Conservation (phyloP, 2,113 vertebrate species). For the Vireo altiloquus region DNA sequence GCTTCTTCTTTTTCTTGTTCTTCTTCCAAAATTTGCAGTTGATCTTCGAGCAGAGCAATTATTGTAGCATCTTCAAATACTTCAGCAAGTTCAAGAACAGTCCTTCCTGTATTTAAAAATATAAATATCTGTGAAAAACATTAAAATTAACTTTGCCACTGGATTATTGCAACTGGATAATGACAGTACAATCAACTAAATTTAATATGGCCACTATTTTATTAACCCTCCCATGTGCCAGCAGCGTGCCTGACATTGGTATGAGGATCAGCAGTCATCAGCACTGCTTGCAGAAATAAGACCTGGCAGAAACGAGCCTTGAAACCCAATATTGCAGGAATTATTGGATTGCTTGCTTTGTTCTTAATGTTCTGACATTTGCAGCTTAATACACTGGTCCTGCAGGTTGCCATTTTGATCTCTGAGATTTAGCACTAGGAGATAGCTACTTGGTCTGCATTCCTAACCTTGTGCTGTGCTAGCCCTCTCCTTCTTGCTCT, state of each 20-base stretch:
- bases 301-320: background rate
- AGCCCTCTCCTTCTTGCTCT: background rate
- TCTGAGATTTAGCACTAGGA: background rate
- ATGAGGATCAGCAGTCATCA: background rate
- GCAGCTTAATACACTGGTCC: background rate
- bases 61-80: constrained; percentile 78
- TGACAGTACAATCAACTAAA: background rate
- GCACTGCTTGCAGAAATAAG: background rate
- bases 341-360: background rate
- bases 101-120: constrained; percentile 73
- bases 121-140: background rate
- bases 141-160: background rate
- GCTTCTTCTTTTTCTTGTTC: constrained; percentile 66
- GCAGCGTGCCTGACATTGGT: background rate
- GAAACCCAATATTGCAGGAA: background rate
- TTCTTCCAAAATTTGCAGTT: constrained; percentile 74
- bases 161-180: background rate
- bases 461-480: background rate
- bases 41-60: constrained; percentile 79
- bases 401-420: background rate
- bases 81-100: constrained; percentile 80
- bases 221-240: background rate
- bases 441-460: background rate
- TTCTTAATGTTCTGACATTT: background rate
- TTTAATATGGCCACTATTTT: background rate